Percentiles rank a stretch among this genome's conserved stretches.
These are phyloP conservation scores for Habropoda laboriosa DNA, from an alignment of 1,140 invertebrate species.

Conservation along the genomic window DNA sequence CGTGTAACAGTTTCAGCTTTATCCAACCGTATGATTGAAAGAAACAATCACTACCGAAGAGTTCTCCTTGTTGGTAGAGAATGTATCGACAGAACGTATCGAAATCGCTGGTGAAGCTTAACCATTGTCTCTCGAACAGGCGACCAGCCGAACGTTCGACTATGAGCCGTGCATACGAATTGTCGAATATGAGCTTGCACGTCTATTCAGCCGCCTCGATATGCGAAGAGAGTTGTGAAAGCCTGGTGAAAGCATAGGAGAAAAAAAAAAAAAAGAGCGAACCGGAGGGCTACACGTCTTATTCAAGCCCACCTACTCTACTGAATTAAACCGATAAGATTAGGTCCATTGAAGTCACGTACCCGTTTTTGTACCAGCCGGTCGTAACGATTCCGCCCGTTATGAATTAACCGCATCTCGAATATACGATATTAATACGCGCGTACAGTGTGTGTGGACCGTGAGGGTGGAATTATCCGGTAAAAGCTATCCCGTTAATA, in stretches of 20 bases:
- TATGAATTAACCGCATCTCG: background rate
- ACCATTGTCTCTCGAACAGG: conserved; percentile 49
- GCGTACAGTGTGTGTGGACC: too few relatives aligned
- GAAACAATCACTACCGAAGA: background rate
- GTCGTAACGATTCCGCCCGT: too few relatives aligned
- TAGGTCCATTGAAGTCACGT: conserved; percentile 19
- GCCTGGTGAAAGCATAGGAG: conserved; percentile 35
- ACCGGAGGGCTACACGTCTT: conserved; percentile 25
- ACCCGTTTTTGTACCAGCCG: background rate
- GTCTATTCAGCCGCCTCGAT: conserved; percentile 52
- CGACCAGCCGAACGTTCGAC: conserved; percentile 47
- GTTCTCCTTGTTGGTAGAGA: background rate
- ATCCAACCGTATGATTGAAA: background rate
- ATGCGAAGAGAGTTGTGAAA: conserved; percentile 45
- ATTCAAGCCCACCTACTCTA: conserved; percentile 15
- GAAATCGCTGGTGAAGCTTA: conserved; percentile 46
- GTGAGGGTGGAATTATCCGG: background rate
- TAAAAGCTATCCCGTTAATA: background rate
- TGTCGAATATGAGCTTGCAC: conserved; percentile 59
- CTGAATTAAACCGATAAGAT: conserved; percentile 50
- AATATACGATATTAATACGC: background rate
- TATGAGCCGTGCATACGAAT: conserved; percentile 56
- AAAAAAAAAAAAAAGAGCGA: conserved; percentile 8
- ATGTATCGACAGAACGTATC: background rate
- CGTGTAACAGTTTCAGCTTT: background rate